These are phyloP conservation scores for Eolophus roseicapilla DNA, from an alignment of 2,113 vertebrate species.

Conservation along the genomic window DNA sequence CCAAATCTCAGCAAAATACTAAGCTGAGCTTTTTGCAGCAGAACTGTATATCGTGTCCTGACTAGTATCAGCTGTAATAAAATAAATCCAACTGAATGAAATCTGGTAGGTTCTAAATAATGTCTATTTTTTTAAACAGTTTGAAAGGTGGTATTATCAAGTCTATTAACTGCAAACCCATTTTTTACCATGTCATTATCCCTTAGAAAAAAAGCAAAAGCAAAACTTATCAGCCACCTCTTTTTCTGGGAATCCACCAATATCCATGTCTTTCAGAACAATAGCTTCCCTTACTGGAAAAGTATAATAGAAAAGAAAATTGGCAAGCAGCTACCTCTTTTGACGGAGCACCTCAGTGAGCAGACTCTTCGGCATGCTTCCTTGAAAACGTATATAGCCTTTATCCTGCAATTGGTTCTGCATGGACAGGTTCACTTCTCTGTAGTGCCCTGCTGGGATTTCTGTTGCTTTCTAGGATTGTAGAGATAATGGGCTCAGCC, in stretches of 20 bases:
- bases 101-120: background rate
- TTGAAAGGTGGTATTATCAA: background rate
- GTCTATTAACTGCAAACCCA: background rate
- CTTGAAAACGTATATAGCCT: background rate
- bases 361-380: background rate
- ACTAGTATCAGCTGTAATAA: background rate
- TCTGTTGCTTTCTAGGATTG: background rate
- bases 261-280: background rate
- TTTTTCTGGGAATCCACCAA: background rate
- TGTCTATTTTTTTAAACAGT: background rate
- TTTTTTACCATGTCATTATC: background rate
- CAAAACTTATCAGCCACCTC: background rate
- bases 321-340: background rate
- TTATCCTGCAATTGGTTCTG: background rate
- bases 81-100: background rate
- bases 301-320: background rate
- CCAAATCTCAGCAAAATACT: background rate
- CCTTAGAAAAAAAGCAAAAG: background rate
- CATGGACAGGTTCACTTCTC: background rate
- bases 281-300: background rate
- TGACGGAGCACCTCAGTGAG: background rate
- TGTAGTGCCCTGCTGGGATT: background rate
- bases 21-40: background rate
- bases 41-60: background rate
- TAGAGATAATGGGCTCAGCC: background rate